Conservation (phyloP, 2,113 vertebrate species). For the Saimiri boliviensis region DNA sequence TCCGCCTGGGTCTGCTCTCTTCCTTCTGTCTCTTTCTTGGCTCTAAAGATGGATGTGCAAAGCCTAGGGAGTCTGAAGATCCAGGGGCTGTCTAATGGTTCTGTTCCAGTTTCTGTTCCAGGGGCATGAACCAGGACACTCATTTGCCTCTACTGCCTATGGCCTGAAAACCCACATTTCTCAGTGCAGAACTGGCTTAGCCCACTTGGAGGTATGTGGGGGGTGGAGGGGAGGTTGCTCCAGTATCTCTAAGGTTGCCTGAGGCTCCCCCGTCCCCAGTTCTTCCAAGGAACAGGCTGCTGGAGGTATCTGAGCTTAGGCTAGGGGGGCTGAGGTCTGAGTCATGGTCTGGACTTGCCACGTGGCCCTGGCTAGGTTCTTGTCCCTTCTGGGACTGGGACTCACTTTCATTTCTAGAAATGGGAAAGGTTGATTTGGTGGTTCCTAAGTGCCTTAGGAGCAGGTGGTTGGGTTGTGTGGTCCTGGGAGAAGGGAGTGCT, state of each 20-base stretch:
- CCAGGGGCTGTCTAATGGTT: neutral
- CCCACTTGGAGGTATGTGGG: neutral
- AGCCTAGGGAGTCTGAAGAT: neutral
- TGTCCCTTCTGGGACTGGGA: neutral
- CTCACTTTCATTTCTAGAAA: constrained; percentile 20
- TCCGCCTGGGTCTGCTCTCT: neutral
- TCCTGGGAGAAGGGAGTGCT: neutral
- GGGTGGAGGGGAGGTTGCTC: neutral
- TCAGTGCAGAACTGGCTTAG: neutral
- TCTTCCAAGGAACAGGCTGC: neutral
- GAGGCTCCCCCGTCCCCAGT: neutral
- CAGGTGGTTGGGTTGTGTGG: neutral
- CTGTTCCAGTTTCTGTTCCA: constrained; percentile 30
- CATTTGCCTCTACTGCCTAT: neutral
- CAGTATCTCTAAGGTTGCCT: neutral
- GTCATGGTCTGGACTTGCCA: neutral
- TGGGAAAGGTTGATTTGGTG: neutral
- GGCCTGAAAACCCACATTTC: constrained; percentile 60
- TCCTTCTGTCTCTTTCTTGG: neutral
- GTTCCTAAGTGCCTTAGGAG: neutral
- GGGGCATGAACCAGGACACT: neutral
- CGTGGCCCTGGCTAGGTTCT: neutral
- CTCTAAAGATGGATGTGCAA: neutral
- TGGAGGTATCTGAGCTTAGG: neutral
- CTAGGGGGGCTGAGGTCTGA: neutral